Percentiles rank a stretch among this genome's conserved stretches.
These are phyloP conservation scores for Syndactyla subalaris DNA, from an alignment of 2,797 vertebrate species.

Conservation along the genomic window DNA sequence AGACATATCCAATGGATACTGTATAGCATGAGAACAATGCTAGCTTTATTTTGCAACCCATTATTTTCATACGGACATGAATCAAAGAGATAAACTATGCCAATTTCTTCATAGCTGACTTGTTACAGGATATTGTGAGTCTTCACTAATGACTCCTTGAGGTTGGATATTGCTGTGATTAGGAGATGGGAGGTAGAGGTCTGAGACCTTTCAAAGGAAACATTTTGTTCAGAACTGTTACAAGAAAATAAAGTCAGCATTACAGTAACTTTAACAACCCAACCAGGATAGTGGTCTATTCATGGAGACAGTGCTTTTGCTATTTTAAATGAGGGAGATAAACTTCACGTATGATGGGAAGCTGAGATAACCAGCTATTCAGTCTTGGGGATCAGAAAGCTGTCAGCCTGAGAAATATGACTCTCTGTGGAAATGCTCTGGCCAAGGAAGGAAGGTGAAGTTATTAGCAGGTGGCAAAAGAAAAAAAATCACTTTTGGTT, in stretches of 20 bases:
- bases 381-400: constrained; percentile 42
- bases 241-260: constrained; percentile 71
- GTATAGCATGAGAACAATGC: constrained; percentile 21
- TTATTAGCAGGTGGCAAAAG: background rate
- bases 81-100: constrained; percentile 70
- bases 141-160: constrained; percentile 75
- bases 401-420: constrained; percentile 19
- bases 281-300: constrained; percentile 52
- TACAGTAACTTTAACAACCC: constrained; percentile 66
- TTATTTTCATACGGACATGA: constrained; percentile 69
- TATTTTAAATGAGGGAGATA: constrained; percentile 60
- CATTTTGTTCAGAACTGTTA: constrained; percentile 68
- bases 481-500: background rate
- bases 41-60: constrained; percentile 63
- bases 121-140: constrained; percentile 67
- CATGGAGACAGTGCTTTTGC: constrained; percentile 14
- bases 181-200: constrained; percentile 72
- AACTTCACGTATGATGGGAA: constrained; percentile 28
- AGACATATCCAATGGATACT: constrained; percentile 9
- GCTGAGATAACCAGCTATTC: constrained; percentile 51
- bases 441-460: background rate
- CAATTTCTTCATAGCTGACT: constrained; percentile 71
- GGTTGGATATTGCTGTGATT: constrained; percentile 73
- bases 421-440: constrained; percentile 15
- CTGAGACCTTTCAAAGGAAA: constrained; percentile 72